Percentiles rank a stretch among this genome's conserved stretches.
Conservation (phyloP, 2,888 invertebrate species). For the Panzeria rudis region DNA sequence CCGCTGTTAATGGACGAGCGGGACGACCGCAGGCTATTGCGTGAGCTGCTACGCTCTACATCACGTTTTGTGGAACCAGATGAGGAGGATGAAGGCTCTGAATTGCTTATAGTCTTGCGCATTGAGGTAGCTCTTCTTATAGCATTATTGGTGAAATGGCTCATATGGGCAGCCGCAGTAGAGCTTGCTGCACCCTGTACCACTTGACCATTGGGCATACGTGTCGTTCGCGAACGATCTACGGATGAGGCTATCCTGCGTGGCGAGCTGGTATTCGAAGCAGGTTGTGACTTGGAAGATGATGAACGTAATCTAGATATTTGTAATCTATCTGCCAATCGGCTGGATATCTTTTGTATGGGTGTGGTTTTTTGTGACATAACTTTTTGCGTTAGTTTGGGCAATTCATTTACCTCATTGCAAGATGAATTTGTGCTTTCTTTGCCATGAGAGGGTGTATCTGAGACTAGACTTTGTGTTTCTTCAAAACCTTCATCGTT, state of each 20-base stretch:
- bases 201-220: slow-evolving; percentile 83
- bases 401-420: slow-evolving; percentile 86
- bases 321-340: slow-evolving; percentile 77
- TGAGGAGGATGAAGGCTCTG: slow-evolving; percentile 74
- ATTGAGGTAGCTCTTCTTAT: slow-evolving; percentile 72
- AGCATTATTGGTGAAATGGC: slow-evolving; percentile 73
- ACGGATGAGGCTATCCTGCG: slow-evolving; percentile 78
- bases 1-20: slow-evolving; percentile 93
- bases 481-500: slow-evolving; percentile 96
- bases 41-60: slow-evolving; percentile 91
- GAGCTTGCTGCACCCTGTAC: slow-evolving; percentile 85
- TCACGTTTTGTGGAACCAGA: slow-evolving; percentile 82
- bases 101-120: slow-evolving; percentile 58
- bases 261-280: slow-evolving; percentile 41
- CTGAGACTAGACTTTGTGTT: slow-evolving; percentile 93
- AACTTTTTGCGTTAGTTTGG: slow-evolving; percentile 58
- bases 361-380: slow-evolving; percentile 71
- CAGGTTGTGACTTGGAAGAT: slow-evolving; percentile 60
- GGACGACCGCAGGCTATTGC: slow-evolving; percentile 92
- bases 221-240: slow-evolving; percentile 89
- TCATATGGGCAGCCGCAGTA: slow-evolving; percentile 73
- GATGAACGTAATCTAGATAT: slow-evolving; percentile 74
- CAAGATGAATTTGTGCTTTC: slow-evolving; percentile 88
- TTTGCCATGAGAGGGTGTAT: slow-evolving; percentile 91
- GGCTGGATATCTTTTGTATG: slow-evolving; percentile 71